Conservation (phyloP, 2,888 invertebrate species). For the Buathra laborator region DNA sequence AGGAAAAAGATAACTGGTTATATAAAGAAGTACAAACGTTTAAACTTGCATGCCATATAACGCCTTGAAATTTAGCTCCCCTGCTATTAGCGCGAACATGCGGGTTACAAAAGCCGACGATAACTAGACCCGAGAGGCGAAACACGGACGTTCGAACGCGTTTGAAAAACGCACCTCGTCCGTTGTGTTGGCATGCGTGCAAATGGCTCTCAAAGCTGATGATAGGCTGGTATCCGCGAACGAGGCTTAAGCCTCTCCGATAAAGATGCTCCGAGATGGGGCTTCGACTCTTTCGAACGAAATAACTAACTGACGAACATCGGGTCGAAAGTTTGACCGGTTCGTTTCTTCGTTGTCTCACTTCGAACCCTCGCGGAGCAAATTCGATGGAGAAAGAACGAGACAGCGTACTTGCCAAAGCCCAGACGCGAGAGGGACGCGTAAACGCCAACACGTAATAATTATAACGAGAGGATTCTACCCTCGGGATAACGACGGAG, state of each 20-base stretch:
- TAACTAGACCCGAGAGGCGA: constrained; percentile 5
- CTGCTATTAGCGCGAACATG: neutral
- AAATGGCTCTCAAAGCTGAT: constrained; percentile 32
- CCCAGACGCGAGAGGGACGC: constrained; percentile 72
- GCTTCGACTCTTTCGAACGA: neutral
- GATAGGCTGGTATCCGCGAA: constrained; percentile 51
- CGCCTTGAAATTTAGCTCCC: neutral
- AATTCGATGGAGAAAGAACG: constrained; percentile 21
- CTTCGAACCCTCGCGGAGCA: constrained; percentile 13
- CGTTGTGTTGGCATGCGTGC: constrained; percentile 6
- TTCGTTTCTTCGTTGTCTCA: constrained; percentile 21
- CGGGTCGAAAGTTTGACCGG: neutral
- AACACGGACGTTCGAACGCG: constrained; percentile 20
- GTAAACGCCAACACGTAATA: constrained; percentile 84
- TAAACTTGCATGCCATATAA: neutral
- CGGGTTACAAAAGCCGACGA: neutral
- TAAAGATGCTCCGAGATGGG: constrained; percentile 32
- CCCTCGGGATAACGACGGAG: constrained; percentile 69
- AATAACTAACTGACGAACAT: constrained; percentile 20
- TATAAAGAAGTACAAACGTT: neutral
- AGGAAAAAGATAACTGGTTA: too few relatives aligned
- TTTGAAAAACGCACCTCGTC: constrained; percentile 12
- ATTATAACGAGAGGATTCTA: constrained; percentile 81
- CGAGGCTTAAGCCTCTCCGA: constrained; percentile 32
- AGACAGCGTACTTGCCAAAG: constrained; percentile 51